Conservation (phyloP, 30 jellyfish, hydroid and myxozoan species). For the Catostylus mosaicus region DNA sequence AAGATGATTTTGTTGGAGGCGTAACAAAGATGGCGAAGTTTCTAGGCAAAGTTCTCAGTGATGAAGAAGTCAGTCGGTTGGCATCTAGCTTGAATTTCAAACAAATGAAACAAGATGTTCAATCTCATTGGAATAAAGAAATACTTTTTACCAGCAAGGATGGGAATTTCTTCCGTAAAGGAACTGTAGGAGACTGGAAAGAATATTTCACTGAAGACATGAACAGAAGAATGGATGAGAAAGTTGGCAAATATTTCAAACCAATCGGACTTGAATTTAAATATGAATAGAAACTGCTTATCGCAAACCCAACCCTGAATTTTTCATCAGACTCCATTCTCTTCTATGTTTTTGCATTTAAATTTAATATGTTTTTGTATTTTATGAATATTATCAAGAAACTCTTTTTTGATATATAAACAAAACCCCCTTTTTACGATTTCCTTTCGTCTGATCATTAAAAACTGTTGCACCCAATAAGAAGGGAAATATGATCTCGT, state of each 20-base stretch:
- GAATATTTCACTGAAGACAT: slow-evolving; percentile 25
- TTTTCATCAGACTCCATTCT: too few species aligned
- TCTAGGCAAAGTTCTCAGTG: slow-evolving; percentile 11
- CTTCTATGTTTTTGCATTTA: too few species aligned
- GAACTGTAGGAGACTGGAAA: slow-evolving; percentile 24
- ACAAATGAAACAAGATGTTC: slow-evolving; percentile 1
- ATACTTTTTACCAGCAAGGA: background rate
- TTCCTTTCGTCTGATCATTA: too few species aligned
- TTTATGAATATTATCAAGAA: too few species aligned
- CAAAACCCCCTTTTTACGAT: too few species aligned
- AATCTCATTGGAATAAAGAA: background rate
- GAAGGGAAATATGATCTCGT: too few species aligned
- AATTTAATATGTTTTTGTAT: too few species aligned
- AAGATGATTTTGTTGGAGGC: slow-evolving; percentile 17
- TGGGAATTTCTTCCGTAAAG: slow-evolving; percentile 16
- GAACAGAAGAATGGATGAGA: slow-evolving; percentile 16
- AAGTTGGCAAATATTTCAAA: background rate
- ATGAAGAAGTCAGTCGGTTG: slow-evolving; percentile 2
- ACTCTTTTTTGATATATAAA: too few species aligned
- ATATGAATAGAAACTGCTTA: slow-evolving; percentile 3
- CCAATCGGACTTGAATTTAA: slow-evolving; percentile 43
- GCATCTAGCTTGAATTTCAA: slow-evolving; percentile 16
- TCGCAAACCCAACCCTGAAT: too few species aligned
- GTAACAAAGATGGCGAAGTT: slow-evolving; percentile 30
- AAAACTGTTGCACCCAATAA: too few species aligned